Evolutionary conservation across 2,797 vertebrate genomes (phyloP).

Genomic region (Oceanodroma leucorhoa): DNA sequence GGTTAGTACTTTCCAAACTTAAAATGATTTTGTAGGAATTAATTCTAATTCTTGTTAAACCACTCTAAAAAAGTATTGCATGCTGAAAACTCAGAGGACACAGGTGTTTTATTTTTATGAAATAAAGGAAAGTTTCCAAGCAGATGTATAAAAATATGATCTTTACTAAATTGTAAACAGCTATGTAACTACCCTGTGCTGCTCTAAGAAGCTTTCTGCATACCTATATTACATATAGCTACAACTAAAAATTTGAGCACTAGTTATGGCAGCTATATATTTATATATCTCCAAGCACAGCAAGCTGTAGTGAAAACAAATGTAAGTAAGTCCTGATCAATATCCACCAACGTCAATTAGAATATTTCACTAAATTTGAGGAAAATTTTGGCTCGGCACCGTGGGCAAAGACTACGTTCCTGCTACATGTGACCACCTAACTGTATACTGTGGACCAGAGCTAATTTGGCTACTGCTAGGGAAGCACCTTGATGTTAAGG

Average conservation of each 20-base stretch:
- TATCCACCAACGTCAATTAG: not conserved
- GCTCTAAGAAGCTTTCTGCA: not conserved
- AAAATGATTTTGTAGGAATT: not conserved
- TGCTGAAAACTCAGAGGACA: not conserved
- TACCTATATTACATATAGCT: not conserved
- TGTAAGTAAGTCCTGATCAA: not conserved
- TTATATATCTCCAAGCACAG: not conserved
- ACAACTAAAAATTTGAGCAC: not conserved
- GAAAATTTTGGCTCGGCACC: not conserved
- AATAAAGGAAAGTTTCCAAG: not conserved
- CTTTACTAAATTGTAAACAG: not conserved
- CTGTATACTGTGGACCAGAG: not conserved
- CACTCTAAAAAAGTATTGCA: not conserved
- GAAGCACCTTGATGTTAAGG: constrained; percentile 8
- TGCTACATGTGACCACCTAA: not conserved
- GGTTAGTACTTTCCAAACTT: not conserved
- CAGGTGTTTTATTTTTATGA: not conserved
- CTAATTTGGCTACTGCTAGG: not conserved
- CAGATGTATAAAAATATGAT: not conserved
- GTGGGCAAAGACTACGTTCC: not conserved
- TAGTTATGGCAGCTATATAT: not conserved
- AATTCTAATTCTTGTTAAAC: not conserved
- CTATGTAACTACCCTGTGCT: not conserved
- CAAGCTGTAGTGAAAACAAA: not conserved
- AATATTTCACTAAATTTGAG: not conserved